These are phyloP conservation scores for Ceuthmochares aereus DNA, from an alignment of 2,113 vertebrate genomes.

Conservation along the genomic window DNA sequence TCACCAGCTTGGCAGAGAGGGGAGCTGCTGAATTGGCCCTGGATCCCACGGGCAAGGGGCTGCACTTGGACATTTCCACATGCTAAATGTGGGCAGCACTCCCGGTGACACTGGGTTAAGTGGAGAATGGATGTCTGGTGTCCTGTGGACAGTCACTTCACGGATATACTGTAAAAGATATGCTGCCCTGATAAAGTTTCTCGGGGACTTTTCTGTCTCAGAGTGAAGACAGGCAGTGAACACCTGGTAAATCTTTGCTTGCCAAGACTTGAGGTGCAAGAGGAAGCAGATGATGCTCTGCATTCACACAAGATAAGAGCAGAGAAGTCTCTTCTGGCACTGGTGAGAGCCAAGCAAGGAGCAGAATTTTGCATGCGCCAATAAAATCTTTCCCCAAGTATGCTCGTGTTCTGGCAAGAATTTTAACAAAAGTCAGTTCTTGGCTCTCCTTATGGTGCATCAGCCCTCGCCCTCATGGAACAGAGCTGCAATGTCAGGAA, in stretches of 20 bases:
- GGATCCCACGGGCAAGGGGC: not conserved
- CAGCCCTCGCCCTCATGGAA: not conserved
- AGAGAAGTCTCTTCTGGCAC: slow-evolving; percentile 40
- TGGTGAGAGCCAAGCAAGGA: not conserved
- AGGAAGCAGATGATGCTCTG: slow-evolving; percentile 53
- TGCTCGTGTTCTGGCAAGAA: slow-evolving; percentile 16
- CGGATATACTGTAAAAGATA: not conserved
- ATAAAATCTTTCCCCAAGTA: not conserved
- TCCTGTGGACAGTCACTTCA: slow-evolving; percentile 1
- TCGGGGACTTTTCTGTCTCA: not conserved
- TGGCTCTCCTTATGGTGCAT: not conserved
- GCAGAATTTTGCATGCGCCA: not conserved
- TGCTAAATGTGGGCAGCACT: not conserved
- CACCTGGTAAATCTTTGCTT: slow-evolving; percentile 49
- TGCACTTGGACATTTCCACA: not conserved
- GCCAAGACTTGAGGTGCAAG: slow-evolving; percentile 18
- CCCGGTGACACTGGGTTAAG: slow-evolving; percentile 19
- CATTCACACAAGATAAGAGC: not conserved
- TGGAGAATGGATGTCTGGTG: not conserved
- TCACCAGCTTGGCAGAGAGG: not conserved
- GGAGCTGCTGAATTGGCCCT: not conserved
- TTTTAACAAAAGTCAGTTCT: not conserved
- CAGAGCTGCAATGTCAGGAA: not conserved
- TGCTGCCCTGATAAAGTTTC: slow-evolving; percentile 28
- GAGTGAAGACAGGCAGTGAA: not conserved